phyloP scores from a whole-genome alignment of 1,140 invertebrate species.

The Panagrolaimus sp. region DNA sequence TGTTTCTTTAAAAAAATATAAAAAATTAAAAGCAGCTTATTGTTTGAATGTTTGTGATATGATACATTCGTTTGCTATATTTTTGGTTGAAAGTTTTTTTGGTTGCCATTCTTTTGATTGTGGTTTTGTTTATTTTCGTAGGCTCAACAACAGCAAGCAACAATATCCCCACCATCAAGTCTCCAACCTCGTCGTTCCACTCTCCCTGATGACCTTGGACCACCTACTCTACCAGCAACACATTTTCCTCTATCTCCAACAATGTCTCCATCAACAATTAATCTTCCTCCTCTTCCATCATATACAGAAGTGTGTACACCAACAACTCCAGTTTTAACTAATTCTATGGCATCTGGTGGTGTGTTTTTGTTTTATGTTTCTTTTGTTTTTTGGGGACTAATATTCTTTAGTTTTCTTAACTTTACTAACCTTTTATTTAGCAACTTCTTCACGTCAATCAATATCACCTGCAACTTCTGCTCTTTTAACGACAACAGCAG shows the following conservation, averaged over 20 bases:
- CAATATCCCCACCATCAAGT: not conserved
- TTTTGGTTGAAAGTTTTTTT: not conserved
- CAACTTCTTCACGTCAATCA: not conserved
- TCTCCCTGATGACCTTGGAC: conserved; percentile 1
- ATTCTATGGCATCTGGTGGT: not conserved
- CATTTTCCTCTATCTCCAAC: not conserved
- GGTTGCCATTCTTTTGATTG: no score
- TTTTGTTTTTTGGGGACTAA: not conserved
- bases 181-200: not conserved
- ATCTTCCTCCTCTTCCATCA: not conserved
- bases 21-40: no score
- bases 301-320: conserved; percentile 4
- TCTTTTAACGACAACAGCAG: not conserved
- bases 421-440: not conserved
- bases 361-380: not conserved
- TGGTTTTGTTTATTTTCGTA: no score
- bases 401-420: no score
- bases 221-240: not conserved
- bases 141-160: not conserved
- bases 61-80: not conserved
- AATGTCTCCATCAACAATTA: not conserved
- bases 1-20: no score
- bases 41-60: no score
- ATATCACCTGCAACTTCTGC: not conserved
- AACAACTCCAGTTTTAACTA: not conserved